Conservation (phyloP, 1,140 invertebrate genomes). For the Hylyphantes graminicola region DNA sequence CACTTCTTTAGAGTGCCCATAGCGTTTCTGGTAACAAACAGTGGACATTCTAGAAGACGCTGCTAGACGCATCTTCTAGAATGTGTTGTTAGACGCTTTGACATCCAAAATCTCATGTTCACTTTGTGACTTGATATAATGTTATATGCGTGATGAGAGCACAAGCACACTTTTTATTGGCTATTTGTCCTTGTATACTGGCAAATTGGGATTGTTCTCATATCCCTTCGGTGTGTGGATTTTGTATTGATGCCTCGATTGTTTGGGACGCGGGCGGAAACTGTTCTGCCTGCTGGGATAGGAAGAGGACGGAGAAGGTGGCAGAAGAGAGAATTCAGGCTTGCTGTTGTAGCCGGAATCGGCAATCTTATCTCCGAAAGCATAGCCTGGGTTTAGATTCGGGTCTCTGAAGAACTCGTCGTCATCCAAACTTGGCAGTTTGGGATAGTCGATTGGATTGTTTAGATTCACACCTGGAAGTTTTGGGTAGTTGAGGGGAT, state of each 20-base stretch:
- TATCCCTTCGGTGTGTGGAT: slow-evolving; percentile 41
- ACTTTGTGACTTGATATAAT: no score
- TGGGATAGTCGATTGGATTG: neutral
- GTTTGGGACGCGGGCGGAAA: neutral
- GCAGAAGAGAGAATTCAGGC: neutral
- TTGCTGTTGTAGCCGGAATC: neutral
- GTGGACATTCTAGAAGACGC: no score
- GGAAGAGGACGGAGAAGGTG: neutral
- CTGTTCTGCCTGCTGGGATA: slow-evolving; percentile 22
- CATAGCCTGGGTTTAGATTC: slow-evolving; percentile 6
- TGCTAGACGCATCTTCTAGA: no score
- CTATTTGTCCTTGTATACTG: slow-evolving; percentile 52
- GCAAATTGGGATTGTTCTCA: slow-evolving; percentile 33
- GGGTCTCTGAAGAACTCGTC: slow-evolving; percentile 20
- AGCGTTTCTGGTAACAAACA: no score
- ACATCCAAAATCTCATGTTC: no score
- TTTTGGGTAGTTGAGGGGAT: neutral
- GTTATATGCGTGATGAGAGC: neutral
- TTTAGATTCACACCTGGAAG: neutral
- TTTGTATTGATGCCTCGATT: slow-evolving; percentile 6
- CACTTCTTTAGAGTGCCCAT: no score
- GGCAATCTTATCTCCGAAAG: slow-evolving; percentile 37
- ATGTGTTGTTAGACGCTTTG: no score
- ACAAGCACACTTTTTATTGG: slow-evolving; percentile 4
- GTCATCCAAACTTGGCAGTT: neutral